phyloP scores from a whole-genome alignment of 92 coral and sea anemone genomes.

The Porites evermanni region DNA sequence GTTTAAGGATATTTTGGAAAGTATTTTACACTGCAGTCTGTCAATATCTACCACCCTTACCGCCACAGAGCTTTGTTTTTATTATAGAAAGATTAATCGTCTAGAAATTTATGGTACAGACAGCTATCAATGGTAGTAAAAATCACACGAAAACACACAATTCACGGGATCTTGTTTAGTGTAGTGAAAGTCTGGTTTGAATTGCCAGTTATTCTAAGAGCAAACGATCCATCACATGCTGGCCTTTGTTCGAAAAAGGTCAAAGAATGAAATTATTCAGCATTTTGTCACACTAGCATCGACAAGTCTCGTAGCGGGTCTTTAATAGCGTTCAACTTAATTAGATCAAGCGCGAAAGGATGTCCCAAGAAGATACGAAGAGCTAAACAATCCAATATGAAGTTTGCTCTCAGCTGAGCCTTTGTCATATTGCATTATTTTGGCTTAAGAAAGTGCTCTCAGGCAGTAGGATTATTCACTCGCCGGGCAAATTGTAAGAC shows the following conservation, averaged over 20 bases:
- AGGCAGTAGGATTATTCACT: too few species aligned
- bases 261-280: background rate
- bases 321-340: background rate
- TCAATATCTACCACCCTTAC: background rate
- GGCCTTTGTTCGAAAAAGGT: background rate
- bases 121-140: too few species aligned
- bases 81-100: background rate
- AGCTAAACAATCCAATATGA: too few species aligned
- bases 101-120: background rate
- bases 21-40: background rate
- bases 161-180: background rate
- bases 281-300: background rate
- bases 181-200: constrained; percentile 6
- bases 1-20: background rate
- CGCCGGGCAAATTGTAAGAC: too few species aligned
- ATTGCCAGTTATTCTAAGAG: background rate
- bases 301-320: background rate
- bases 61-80: background rate
- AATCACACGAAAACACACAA: too few species aligned
- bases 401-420: background rate
- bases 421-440: too few species aligned
- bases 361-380: background rate
- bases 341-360: background rate
- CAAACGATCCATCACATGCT: background rate
- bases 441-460: too few species aligned